These are phyloP conservation scores for Galemys pyrenaicus DNA, from an alignment of 2,113 vertebrate genomes.

Conservation along the genomic window DNA sequence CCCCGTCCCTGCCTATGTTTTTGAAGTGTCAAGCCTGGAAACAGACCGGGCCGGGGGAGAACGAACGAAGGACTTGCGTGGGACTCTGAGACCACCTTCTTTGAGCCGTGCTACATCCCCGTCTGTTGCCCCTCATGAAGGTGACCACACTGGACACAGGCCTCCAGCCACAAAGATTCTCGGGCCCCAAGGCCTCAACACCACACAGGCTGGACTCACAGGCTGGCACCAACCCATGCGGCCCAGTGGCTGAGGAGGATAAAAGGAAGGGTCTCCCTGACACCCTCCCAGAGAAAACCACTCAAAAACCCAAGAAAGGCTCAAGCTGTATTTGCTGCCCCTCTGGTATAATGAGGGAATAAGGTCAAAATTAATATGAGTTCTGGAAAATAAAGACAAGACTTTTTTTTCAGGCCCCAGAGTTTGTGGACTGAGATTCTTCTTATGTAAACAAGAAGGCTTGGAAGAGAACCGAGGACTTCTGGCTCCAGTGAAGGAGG, in stretches of 20 bases:
- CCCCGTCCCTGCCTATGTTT: not conserved
- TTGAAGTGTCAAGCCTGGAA: not conserved
- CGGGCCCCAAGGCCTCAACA: not conserved
- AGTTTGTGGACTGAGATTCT: not conserved
- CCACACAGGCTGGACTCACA: not conserved
- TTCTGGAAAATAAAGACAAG: not conserved
- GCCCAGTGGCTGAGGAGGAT: not conserved
- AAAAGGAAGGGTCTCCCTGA: not conserved
- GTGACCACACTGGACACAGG: not conserved
- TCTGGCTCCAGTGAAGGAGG: not conserved
- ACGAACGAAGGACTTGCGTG: not conserved
- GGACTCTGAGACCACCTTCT: not conserved
- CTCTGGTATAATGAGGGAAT: not conserved
- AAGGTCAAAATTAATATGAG: not conserved
- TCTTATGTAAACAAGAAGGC: not conserved
- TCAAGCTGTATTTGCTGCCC: not conserved
- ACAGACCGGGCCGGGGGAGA: not conserved
- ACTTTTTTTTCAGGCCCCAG: not conserved
- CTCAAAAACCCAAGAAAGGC: not conserved
- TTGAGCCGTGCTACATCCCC: accelerated
- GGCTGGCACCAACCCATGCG: not conserved
- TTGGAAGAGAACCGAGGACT: not conserved
- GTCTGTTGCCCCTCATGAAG: not conserved
- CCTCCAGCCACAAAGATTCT: not conserved
- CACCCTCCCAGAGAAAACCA: not conserved